phyloP scores from a whole-genome alignment of 2,113 vertebrate genomes.

The Nothocercus nigrocapillus region DNA sequence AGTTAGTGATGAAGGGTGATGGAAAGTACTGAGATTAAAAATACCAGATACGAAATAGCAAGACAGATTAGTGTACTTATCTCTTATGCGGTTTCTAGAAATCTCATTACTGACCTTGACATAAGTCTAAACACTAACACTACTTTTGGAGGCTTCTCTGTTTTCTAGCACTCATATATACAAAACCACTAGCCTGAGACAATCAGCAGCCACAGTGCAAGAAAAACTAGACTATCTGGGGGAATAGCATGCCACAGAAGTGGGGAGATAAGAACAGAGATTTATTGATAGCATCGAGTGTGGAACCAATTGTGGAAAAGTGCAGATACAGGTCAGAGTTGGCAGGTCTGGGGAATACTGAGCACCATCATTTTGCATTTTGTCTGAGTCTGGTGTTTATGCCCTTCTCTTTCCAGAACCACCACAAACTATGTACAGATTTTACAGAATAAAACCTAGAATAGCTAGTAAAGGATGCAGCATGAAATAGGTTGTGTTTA shows the following conservation, averaged over 20 bases:
- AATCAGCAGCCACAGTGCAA: background rate
- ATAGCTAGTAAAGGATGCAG: background rate
- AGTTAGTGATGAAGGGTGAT: conserved; percentile 35
- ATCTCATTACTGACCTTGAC: conserved; percentile 24
- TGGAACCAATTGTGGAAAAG: background rate
- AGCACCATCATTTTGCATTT: background rate
- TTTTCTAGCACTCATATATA: background rate
- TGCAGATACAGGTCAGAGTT: background rate
- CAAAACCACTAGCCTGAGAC: background rate
- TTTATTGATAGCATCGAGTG: background rate
- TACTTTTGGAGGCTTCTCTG: background rate
- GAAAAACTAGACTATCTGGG: background rate
- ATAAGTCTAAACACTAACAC: background rate
- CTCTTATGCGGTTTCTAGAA: conserved; percentile 33
- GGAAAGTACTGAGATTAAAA: conserved; percentile 38
- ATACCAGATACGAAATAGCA: conserved; percentile 44
- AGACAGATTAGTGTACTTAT: conserved; percentile 43
- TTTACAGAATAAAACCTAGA: background rate
- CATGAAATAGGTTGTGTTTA: background rate
- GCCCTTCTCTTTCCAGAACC: background rate
- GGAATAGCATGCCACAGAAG: background rate
- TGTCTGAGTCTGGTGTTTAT: background rate
- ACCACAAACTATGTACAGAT: background rate
- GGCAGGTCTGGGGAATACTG: background rate
- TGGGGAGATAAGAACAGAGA: background rate